Evolutionary conservation across 2,888 invertebrate genomes (phyloP).

Genomic region (Aricia artaxerxes): DNA sequence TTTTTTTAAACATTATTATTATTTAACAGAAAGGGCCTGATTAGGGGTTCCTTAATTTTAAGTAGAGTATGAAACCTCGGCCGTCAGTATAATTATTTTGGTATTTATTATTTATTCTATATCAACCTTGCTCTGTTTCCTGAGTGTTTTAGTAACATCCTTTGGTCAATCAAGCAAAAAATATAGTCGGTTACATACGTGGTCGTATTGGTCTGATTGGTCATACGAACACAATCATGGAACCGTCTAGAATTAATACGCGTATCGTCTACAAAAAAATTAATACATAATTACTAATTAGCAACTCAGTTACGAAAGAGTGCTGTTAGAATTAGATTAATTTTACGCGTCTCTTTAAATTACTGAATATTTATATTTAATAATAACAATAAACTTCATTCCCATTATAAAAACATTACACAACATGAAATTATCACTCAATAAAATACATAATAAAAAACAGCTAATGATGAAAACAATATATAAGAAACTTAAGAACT

Average conservation of each 20-base stretch:
- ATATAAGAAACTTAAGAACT: too few species aligned
- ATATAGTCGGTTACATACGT: conserved; percentile 3
- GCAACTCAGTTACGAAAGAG: background rate
- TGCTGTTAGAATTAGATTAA: background rate
- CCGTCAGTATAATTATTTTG: background rate
- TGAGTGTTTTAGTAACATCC: conserved; percentile 9
- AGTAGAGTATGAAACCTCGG: background rate
- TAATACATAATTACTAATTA: background rate
- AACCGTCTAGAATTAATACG: background rate
- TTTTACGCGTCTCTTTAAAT: background rate
- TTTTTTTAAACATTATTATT: too few species aligned
- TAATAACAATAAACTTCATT: too few species aligned
- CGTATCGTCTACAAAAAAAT: background rate
- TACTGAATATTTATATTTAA: too few species aligned
- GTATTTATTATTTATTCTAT: background rate
- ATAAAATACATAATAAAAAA: too few species aligned
- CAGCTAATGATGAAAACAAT: too few species aligned
- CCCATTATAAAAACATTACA: too few species aligned
- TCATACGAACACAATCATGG: background rate
- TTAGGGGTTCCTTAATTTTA: background rate
- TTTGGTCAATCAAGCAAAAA: conserved; percentile 14
- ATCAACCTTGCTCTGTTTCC: conserved; percentile 1
- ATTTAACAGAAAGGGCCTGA: background rate
- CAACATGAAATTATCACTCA: too few species aligned
- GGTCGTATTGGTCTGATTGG: background rate